phyloP scores from a whole-genome alignment of 2,113 vertebrate genomes.

The Gambusia holbrooki region DNA sequence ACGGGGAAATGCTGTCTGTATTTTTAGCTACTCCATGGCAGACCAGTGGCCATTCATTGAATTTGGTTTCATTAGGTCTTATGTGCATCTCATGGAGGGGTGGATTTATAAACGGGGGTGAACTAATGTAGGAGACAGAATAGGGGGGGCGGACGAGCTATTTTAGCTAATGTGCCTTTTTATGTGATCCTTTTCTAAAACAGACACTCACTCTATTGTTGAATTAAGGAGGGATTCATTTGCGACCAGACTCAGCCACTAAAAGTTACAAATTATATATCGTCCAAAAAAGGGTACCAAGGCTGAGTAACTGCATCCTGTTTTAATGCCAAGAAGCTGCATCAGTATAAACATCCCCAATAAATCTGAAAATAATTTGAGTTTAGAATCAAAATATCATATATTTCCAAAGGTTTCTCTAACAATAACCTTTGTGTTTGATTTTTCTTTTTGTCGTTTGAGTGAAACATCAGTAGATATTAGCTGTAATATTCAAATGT shows the following conservation, averaged over 20 bases:
- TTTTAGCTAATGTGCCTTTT: constrained; percentile 21
- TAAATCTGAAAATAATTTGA: background rate
- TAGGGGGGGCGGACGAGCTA: constrained; percentile 9
- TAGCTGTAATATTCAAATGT: too few relatives aligned
- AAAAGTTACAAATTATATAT: constrained; percentile 5
- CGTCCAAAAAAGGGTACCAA: background rate
- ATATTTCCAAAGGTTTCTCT: background rate
- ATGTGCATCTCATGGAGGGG: constrained; percentile 54
- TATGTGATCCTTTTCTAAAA: constrained; percentile 19
- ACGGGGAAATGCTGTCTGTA: constrained; percentile 77
- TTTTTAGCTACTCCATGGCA: constrained; percentile 76
- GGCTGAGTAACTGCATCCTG: constrained; percentile 10
- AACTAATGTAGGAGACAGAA: constrained; percentile 15
- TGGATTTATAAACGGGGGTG: constrained; percentile 44
- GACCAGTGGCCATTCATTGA: constrained; percentile 72
- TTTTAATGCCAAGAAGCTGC: constrained; percentile 29
- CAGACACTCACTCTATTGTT: constrained; percentile 22
- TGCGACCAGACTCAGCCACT: background rate
- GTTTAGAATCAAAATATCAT: background rate
- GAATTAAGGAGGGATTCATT: constrained; percentile 7
- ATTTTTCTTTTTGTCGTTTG: too few relatives aligned
- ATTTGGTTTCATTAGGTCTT: constrained; percentile 72
- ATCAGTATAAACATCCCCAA: constrained; percentile 28
- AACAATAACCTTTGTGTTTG: too few relatives aligned
- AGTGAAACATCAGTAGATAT: too few relatives aligned